Evolutionary conservation across 2,113 vertebrate species (phyloP).

Genomic region (Sarotherodon lohbergeri): DNA sequence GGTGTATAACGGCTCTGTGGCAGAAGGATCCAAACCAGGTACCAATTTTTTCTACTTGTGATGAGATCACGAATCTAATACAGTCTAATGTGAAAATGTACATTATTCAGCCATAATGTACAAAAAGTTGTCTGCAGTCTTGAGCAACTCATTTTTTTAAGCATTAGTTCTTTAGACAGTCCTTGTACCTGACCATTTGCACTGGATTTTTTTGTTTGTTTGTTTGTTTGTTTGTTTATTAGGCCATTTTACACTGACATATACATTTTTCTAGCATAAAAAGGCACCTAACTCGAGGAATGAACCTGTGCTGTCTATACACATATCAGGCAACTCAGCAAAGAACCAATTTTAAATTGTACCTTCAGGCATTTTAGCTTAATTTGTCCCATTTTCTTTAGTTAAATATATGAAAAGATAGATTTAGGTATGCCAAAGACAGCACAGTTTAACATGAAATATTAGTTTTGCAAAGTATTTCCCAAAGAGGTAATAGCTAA

Average conservation of each 20-base stretch:
- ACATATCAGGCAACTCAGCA: neutral
- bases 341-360: neutral
- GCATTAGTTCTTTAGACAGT: neutral
- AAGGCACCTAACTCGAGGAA: neutral
- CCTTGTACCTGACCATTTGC: neutral
- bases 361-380: neutral
- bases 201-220: neutral
- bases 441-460: neutral
- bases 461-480: neutral
- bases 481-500: neutral
- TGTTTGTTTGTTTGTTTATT: neutral
- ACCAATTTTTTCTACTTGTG: neutral
- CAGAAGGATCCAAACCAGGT: slow-evolving; percentile 97
- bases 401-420: neutral
- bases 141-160: neutral
- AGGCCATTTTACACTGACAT: neutral
- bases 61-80: neutral
- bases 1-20: slow-evolving; percentile 96
- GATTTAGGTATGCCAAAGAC: neutral
- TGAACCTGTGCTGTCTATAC: neutral
- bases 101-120: neutral
- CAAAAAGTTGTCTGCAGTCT: neutral
- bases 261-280: neutral
- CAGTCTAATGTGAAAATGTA: neutral
- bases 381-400: neutral